Evolutionary conservation across 2,113 vertebrate species (phyloP).

Genomic region (Bombycilla garrulus): DNA sequence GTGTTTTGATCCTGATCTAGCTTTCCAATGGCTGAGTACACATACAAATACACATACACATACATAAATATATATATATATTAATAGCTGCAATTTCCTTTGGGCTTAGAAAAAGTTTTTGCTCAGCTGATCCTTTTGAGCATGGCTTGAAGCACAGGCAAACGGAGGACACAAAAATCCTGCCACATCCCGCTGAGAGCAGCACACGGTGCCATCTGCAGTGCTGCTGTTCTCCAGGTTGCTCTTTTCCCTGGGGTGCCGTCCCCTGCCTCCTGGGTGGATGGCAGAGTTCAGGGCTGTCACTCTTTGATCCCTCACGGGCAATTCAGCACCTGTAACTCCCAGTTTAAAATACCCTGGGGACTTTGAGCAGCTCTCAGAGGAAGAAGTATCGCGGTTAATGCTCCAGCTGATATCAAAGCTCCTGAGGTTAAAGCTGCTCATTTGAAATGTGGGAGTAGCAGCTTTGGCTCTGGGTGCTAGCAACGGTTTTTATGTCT

Average conservation of each 20-base stretch:
- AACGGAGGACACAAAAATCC: not conserved
- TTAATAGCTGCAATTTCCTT: not conserved
- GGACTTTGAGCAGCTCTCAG: not conserved
- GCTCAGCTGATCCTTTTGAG: not conserved
- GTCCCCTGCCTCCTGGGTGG: not conserved
- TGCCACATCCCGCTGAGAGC: rapidly evolving
- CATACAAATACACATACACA: too few relatives aligned
- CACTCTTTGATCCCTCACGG: not conserved
- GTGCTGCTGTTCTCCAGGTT: not conserved
- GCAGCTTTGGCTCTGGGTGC: not conserved
- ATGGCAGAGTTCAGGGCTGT: not conserved
- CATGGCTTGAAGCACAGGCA: not conserved
- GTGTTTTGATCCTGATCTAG: not conserved
- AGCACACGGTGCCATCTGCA: not conserved
- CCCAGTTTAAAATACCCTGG: not conserved
- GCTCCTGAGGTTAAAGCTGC: constrained; percentile 12
- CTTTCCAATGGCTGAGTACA: not conserved
- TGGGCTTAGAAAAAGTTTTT: not conserved
- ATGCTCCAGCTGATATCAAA: constrained; percentile 37
- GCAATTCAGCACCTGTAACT: constrained; percentile 29
- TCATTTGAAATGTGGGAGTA: not conserved
- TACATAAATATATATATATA: not conserved
- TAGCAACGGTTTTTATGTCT: not conserved
- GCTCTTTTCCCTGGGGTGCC: not conserved
- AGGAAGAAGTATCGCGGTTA: not conserved